These are phyloP conservation scores for Ophioninae sp. DNA, from an alignment of 2,888 invertebrate species.

Conservation along the genomic window DNA sequence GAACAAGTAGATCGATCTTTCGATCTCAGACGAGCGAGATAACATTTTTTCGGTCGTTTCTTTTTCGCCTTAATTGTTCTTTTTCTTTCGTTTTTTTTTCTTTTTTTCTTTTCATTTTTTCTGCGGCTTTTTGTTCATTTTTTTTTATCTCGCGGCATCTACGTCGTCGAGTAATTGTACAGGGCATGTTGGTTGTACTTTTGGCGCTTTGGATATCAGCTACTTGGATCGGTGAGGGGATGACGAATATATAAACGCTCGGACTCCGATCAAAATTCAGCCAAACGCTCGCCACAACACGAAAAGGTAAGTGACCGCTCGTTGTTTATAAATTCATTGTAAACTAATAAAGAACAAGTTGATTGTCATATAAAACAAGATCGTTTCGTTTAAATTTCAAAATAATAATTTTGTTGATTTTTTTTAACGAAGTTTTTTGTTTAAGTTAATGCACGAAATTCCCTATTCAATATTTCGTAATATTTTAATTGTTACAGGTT, in stretches of 20 bases:
- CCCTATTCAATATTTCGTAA: too few relatives aligned
- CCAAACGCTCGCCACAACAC: slow-evolving; percentile 52
- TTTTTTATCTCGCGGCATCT: not conserved
- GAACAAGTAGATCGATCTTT: not conserved
- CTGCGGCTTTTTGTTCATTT: not conserved
- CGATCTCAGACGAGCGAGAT: not conserved
- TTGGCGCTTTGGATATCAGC: slow-evolving; percentile 11
- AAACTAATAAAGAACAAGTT: too few relatives aligned
- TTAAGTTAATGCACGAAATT: too few relatives aligned
- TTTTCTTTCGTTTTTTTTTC: not conserved
- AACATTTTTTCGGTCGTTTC: not conserved
- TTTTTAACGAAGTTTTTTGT: too few relatives aligned
- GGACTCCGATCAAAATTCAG: slow-evolving; percentile 9
- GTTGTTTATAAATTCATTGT: not conserved
- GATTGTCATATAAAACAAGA: too few relatives aligned
- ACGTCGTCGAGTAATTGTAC: not conserved
- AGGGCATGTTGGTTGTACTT: not conserved
- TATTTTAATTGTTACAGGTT: too few relatives aligned
- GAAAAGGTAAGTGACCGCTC: slow-evolving; percentile 53
- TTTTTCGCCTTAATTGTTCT: not conserved
- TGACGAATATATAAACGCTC: slow-evolving; percentile 58
- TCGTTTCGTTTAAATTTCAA: too few relatives aligned
- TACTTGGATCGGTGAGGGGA: slow-evolving; percentile 37
- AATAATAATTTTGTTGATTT: too few relatives aligned
- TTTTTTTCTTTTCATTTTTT: not conserved